phyloP scores from a whole-genome alignment of 1,140 invertebrate species.

The Adoxophyes honmai region DNA sequence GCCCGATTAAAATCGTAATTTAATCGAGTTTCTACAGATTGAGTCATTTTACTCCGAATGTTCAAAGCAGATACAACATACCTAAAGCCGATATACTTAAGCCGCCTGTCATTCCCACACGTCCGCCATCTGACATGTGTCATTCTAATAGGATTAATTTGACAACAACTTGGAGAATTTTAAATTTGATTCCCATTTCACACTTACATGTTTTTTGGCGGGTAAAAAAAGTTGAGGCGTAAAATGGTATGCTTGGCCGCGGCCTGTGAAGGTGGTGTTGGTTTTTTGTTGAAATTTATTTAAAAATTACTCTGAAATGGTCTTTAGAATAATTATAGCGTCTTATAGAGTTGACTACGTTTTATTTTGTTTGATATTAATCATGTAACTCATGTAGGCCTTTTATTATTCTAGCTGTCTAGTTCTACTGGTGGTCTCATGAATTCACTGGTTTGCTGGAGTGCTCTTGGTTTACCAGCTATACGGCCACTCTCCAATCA shows the following conservation, averaged over 20 bases:
- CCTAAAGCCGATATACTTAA: constrained; percentile 7
- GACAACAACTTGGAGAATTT: constrained; percentile 11
- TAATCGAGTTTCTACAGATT: not conserved
- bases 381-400: too few relatives aligned
- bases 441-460: too few relatives aligned
- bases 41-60: constrained; percentile 4
- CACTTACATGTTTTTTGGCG: not conserved
- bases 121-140: constrained; percentile 3
- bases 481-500: too few relatives aligned
- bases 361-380: too few relatives aligned
- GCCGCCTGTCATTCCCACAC: constrained; percentile 9
- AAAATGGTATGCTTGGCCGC: not conserved
- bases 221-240: not conserved
- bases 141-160: constrained; percentile 16
- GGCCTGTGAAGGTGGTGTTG: too few relatives aligned
- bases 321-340: too few relatives aligned
- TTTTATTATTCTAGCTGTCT: too few relatives aligned
- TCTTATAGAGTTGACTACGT: too few relatives aligned
- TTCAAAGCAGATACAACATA: constrained; percentile 3
- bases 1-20: constrained; percentile 3
- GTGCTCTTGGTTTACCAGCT: too few relatives aligned
- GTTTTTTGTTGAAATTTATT: too few relatives aligned
- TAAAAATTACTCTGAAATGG: too few relatives aligned
- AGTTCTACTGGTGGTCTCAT: too few relatives aligned
- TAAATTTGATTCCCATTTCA: constrained; percentile 12